Conservation (phyloP, 1,140 invertebrate genomes). For the Eriocheir sinensis region DNA sequence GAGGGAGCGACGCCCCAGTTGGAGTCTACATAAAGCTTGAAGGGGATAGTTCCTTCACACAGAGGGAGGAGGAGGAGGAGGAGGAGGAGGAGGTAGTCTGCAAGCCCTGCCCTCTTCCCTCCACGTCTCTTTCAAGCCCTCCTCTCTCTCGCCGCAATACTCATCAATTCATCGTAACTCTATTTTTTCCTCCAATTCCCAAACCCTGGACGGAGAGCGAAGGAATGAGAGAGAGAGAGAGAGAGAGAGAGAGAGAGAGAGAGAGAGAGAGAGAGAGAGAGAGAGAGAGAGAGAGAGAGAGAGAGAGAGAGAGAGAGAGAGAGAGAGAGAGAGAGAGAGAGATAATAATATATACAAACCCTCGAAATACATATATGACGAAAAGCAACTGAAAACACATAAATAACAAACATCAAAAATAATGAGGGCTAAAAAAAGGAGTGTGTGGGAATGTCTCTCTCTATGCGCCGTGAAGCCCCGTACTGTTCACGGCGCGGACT, state of each 20-base stretch:
- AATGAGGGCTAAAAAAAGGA: too few relatives aligned
- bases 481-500: too few relatives aligned
- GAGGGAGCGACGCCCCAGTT: not conserved
- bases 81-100: not conserved
- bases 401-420: too few relatives aligned
- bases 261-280: constrained; percentile 8
- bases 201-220: not conserved
- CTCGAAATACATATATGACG: too few relatives aligned
- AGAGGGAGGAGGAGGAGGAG: constrained; percentile 7
- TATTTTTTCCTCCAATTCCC: not conserved
- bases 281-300: not conserved
- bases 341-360: too few relatives aligned
- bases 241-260: constrained; percentile 22
- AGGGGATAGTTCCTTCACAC: not conserved
- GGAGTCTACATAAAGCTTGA: not conserved
- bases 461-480: too few relatives aligned
- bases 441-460: too few relatives aligned
- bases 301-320: not conserved
- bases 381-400: too few relatives aligned
- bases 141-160: not conserved
- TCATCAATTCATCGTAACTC: not conserved
- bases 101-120: not conserved
- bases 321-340: not conserved
- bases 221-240: not conserved
- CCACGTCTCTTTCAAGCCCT: not conserved